Base-by-base conservation (phyloP, 2,888 invertebrate species). In the Patella pellucida region DNA sequence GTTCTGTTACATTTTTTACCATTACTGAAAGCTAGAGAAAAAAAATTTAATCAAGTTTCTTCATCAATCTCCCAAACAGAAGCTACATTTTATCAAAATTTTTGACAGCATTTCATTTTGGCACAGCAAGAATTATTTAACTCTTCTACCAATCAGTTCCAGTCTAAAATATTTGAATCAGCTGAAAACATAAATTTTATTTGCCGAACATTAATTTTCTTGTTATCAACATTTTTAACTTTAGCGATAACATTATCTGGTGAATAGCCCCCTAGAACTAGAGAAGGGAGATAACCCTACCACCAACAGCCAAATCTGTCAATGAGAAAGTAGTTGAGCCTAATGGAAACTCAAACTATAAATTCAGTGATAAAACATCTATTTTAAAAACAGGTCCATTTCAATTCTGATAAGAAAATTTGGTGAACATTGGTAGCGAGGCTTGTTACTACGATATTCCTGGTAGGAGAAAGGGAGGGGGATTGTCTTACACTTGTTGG, bases 391-490 rank as follows among this genome's bases (percentile, higher is more conserved):
- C 68, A 73, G 68, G 73, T 68, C 73, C 52, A 73, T 68, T 73
- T 73, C 67, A 73, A 73, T 73, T 73, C 72, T 73, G 72, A 73
- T 73, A 62, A 68, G 51, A 52, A 72, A 72, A 56, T 56, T 56
- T 31, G 56, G 62, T 41, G 41, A n/a, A 16, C 62, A 56, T 72
- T 31, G 72, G 31, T 27, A 54, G 56, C 72, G 56, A 31, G 54
- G 54, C 72, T 56, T 50, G 62, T 62, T 72, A 62, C 54, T 62
- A 72, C 41, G 54, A 56, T 72, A 72, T 72, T 72, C 54, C 23
- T 62, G 51, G 72, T 62, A 41, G 41, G 41, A 41, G 41, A 41
- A 41, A 62, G 62, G 19, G 62, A 62, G 62, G 62, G 52, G 31
- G 67, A 70, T 74, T 74, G 74, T 74, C 69, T 74, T 69, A 70